Base-by-base conservation (phyloP, 2,888 invertebrate species). In the Conistra vaccinii region DNA sequence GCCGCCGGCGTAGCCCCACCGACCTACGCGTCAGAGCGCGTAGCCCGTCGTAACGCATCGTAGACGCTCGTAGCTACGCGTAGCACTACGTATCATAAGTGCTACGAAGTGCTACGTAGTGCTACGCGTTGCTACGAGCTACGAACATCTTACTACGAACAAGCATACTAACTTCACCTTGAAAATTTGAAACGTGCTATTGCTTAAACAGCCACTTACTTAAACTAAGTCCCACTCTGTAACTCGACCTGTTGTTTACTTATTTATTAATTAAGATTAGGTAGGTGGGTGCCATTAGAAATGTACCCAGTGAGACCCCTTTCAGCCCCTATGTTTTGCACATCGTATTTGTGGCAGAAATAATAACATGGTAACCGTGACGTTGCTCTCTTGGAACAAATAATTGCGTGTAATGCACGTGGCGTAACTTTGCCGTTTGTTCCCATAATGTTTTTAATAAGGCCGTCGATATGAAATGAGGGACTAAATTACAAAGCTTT, bases 181-280 rank as follows among this genome's bases (percentile, higher is more conserved):
- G 91, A 91, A 94, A 94, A 92, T 92, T 92, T 91, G 90, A 94
- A 94, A 95, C 95, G 95, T 95, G 95, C 91, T 94, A 93, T 93
- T 90, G 94, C 94, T 89, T 95, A 95, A 96, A 94, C 91, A 95
- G 93, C 90, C 92, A 91, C 92, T 94, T 93, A 91, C 90, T 91
- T 90, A 90, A 92, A 93, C 92, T 91, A 90, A 93, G 91, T 91
- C 87, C 88, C 85, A 87, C 86, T 86, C 82, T 90, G 90, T 89
- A 90, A 90, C 89, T 91, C 90, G 85, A 91, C 91, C 90, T 92
- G 90, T 89, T 94, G 94, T 95, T 94, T 94, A 90, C 93, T 90
- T 91, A 91, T 91, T 91, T 91, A 93, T 92, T 94, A 93, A 94
- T 94, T 94, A 93, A 92, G 92, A 93, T 93, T 92, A 90, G 80